phyloP scores from a whole-genome alignment of 2,888 invertebrate genomes.

The Agonopterix alstromeriana region DNA sequence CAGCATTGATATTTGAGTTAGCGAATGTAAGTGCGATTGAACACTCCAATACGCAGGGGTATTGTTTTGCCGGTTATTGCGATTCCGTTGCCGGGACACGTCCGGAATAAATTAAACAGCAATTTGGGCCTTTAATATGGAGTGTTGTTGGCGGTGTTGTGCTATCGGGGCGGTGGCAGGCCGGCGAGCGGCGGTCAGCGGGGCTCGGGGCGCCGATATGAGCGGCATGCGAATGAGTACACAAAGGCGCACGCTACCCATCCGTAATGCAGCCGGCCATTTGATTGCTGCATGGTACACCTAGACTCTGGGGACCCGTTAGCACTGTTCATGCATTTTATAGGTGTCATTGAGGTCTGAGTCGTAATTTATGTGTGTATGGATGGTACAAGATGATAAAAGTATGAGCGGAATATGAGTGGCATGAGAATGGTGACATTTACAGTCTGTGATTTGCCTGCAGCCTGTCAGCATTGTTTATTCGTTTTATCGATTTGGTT shows the following conservation, averaged over 20 bases:
- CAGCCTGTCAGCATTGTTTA: too few relatives aligned
- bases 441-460: too few relatives aligned
- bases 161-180: constrained; percentile 50
- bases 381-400: too few relatives aligned
- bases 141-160: constrained; percentile 68
- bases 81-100: constrained; percentile 73
- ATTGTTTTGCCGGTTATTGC: constrained; percentile 72
- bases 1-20: background rate
- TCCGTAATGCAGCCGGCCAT: constrained; percentile 53
- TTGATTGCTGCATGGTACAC: constrained; percentile 39
- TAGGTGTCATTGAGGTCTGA: too few relatives aligned
- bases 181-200: constrained; percentile 25
- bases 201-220: constrained; percentile 42
- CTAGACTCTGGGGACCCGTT: constrained; percentile 30
- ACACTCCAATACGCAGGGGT: constrained; percentile 55
- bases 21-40: constrained; percentile 42
- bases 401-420: too few relatives aligned
- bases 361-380: too few relatives aligned
- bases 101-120: constrained; percentile 74
- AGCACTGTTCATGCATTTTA: too few relatives aligned
- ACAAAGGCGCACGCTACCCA: constrained; percentile 51
- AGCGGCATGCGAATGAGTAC: constrained; percentile 66
- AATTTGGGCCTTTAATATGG: constrained; percentile 74
- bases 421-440: too few relatives aligned
- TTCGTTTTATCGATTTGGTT: too few relatives aligned